These are phyloP conservation scores for Meliscaeva auricollis DNA, from an alignment of 2,888 invertebrate species.

Conservation along the genomic window DNA sequence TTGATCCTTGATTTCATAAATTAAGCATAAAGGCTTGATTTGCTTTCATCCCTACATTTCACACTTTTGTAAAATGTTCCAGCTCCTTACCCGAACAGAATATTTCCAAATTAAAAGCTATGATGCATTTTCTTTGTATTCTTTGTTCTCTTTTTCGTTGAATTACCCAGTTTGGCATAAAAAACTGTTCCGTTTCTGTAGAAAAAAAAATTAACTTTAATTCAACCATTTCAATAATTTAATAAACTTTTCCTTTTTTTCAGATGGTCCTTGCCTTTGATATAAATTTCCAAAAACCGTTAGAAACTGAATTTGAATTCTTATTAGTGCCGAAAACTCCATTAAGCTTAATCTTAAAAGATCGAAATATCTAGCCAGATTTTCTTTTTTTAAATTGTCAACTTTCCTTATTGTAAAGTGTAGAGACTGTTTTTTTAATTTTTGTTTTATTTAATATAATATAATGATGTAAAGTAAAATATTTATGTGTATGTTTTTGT, in stretches of 20 bases:
- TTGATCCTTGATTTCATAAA: no score
- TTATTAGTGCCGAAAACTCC: conserved; percentile 91
- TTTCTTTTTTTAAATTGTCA: not conserved
- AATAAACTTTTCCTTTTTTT: conserved; percentile 70
- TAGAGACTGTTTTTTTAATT: conserved; percentile 53
- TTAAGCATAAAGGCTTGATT: no score
- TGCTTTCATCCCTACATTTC: no score
- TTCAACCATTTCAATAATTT: no score
- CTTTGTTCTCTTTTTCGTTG: no score
- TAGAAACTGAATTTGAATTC: conserved; percentile 92
- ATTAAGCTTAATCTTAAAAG: conserved; percentile 88
- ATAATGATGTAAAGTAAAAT: conserved; percentile 39
- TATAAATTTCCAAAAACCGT: conserved; percentile 88
- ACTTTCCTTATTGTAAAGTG: conserved; percentile 19
- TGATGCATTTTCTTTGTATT: no score
- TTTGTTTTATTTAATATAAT: conserved; percentile 5
- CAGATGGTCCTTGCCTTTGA: conserved; percentile 90
- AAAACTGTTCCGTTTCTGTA: no score
- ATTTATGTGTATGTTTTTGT: conserved; percentile 21
- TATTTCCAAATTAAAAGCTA: no score
- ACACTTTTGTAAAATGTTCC: no score
- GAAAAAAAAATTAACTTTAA: no score
- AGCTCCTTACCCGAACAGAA: no score
- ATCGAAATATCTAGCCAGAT: conserved; percentile 84
- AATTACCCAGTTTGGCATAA: no score